Percentiles rank a stretch among this genome's conserved stretches.
These are phyloP conservation scores for Brachionus manjavacas DNA, from an alignment of 1,140 invertebrate genomes.

Conservation along the genomic window DNA sequence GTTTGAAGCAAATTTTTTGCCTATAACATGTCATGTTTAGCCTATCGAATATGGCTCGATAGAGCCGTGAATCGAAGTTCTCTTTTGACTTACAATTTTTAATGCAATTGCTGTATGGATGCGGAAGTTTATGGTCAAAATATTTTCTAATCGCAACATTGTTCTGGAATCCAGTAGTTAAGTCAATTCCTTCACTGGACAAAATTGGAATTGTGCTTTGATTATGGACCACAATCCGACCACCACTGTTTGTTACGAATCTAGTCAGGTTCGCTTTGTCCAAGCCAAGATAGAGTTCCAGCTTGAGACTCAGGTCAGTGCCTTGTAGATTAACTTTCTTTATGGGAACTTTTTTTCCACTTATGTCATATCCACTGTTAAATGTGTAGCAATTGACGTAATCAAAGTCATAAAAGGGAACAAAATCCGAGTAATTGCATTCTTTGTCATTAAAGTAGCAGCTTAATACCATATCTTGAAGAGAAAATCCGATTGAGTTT, in stretches of 20 bases:
- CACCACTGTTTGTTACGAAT: conserved; percentile 15
- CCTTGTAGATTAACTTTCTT: neutral
- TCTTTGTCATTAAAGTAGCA: conserved; percentile 43
- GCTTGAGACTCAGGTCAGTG: neutral
- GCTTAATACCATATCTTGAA: conserved; percentile 16
- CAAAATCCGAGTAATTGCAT: conserved; percentile 42
- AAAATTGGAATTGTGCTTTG: conserved; percentile 16
- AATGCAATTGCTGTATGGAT: neutral
- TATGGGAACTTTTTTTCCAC: neutral
- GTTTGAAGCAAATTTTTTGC: conserved; percentile 8
- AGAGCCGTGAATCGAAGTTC: neutral
- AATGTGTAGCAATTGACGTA: conserved; percentile 44
- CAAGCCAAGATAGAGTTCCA: conserved; percentile 17
- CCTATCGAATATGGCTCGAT: neutral
- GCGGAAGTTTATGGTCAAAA: neutral
- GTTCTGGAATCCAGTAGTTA: neutral
- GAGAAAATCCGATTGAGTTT: neutral
- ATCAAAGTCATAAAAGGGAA: neutral
- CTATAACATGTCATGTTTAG: conserved; percentile 15
- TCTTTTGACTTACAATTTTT: neutral
- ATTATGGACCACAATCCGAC: conserved; percentile 23
- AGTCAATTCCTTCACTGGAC: conserved; percentile 7
- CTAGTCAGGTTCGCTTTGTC: neutral
- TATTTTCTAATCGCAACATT: neutral
- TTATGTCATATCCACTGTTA: conserved; percentile 42